Base-by-base conservation (phyloP, 2,113 vertebrate species). In the Leptosomus discolor region DNA sequence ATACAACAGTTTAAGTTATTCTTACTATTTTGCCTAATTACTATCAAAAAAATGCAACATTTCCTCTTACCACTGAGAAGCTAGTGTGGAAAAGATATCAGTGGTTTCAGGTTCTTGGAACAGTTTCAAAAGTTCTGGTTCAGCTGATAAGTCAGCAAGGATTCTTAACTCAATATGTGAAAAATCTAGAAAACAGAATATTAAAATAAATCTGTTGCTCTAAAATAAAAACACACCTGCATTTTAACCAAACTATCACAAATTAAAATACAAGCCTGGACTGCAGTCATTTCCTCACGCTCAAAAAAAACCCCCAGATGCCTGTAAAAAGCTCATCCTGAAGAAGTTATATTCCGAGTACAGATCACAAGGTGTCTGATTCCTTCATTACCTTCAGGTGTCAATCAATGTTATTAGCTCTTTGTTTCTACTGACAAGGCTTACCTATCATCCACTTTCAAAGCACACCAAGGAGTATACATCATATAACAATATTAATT, bases 91-190 rank as follows among this genome's bases (percentile, higher is more conserved):
- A 87, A 99, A 99, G 65, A 99, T 98, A 91, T 99, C 99, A 0
- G 95, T 95, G 84, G 97, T 96, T 77, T 98, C 97, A 23, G 99
- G 98, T 71, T 98, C 97, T 94, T 97, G 98, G 96, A 99, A 99
- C 48, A 99, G 96, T 92, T 97, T 98, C 96, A 99, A 82, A 93
- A 99, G 99, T 96, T 99, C 99, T 29, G 99, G 98, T 97, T 99
- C 99, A 65, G 98, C 98, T 90, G 99, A 99, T 75, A 99, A 98
- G 87, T 99, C 99, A 93, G 99, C 99, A 94, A 99, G 98, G 87
- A 99, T 99, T 85, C 99, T 98, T 91, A 99, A 97, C 88, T 99
- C 99, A 91, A 99, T 98, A 96, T 99, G 99, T 82, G 99, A 99
- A 97, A 99, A 99, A 98, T 99, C 99, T 99, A 94, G 68, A 36